Percentiles rank a stretch among this genome's conserved stretches.
Conservation (phyloP, 2,113 vertebrate genomes). For the Casuarius casuarius region DNA sequence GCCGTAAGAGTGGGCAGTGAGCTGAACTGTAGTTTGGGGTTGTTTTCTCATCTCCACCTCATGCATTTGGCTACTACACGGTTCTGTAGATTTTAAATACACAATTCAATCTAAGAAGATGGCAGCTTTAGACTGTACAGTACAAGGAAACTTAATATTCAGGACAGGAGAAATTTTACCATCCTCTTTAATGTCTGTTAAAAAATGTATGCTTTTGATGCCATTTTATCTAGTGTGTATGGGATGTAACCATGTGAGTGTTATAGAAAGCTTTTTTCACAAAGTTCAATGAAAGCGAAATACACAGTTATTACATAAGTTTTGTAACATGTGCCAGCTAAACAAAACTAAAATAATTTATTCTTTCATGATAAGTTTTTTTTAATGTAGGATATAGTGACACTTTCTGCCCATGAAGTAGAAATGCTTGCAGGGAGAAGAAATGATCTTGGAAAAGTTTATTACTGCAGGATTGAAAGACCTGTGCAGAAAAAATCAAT, state of each 20-base stretch:
- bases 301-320: neutral
- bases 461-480: neutral
- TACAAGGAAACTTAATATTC: neutral
- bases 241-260: neutral
- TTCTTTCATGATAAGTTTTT: neutral
- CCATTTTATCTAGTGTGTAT: neutral
- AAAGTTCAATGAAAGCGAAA: neutral
- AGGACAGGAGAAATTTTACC: neutral
- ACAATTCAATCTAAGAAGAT: accelerated
- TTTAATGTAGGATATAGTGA: neutral
- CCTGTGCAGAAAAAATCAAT: neutral
- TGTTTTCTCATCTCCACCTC: neutral
- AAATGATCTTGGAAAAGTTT: neutral
- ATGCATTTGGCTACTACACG: neutral
- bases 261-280: neutral
- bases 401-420: neutral
- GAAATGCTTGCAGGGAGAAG: neutral
- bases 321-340: neutral
- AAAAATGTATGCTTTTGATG: neutral
- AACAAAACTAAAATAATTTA: neutral
- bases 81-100: neutral
- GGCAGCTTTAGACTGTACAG: neutral
- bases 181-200: neutral
- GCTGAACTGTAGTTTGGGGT: neutral
- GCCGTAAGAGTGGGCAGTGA: neutral